Evolutionary conservation across 2,888 invertebrate species (phyloP).

Genomic region (Mythimna pallens): DNA sequence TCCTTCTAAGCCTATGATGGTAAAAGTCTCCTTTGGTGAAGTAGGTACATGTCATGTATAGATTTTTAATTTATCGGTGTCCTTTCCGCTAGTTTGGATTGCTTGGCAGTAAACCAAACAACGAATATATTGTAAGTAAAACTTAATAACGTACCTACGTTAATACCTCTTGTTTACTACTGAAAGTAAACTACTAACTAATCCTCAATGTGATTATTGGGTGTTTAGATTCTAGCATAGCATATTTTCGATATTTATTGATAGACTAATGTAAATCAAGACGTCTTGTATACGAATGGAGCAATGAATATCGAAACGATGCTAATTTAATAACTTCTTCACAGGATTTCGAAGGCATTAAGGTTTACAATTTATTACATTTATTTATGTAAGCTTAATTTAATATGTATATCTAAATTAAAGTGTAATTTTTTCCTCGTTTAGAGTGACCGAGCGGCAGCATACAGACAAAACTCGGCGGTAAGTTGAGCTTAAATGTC

Average conservation of each 20-base stretch:
- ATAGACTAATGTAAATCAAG: not conserved
- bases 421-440: constrained; percentile 8
- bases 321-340: not conserved
- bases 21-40: not conserved
- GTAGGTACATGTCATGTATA: not conserved
- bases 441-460: constrained; percentile 23
- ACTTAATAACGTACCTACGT: not conserved
- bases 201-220: no score
- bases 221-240: not conserved
- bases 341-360: not conserved
- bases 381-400: not conserved
- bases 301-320: constrained; percentile 36
- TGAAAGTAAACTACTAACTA: not conserved
- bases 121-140: constrained; percentile 15
- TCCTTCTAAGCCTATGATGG: not conserved
- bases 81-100: constrained; percentile 22
- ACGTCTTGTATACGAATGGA: constrained; percentile 57
- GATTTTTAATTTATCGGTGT: constrained; percentile 12
- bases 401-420: not conserved
- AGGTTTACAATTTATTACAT: not conserved
- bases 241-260: constrained; percentile 39
- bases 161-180: not conserved
- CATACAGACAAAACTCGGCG: not conserved
- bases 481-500: constrained; percentile 21
- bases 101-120: not conserved